Base-by-base conservation (phyloP, 1,140 invertebrate genomes). In the Acyrthosiphon pisum region DNA sequence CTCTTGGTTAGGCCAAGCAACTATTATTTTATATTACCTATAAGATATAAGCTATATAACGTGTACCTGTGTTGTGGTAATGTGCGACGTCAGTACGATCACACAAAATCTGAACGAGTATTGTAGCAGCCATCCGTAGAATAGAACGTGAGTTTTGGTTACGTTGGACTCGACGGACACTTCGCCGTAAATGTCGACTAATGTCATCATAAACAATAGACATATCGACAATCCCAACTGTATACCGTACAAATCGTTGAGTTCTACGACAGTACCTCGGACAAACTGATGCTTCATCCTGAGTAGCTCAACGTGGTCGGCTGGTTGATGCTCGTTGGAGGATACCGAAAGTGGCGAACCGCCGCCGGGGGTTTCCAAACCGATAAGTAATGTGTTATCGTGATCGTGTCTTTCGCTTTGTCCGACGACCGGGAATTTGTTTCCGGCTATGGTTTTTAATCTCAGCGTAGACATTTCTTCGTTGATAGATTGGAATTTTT, bases 101-200 rank as follows among this genome's bases (percentile, higher is more conserved):
- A 50, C 35, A 20, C 8, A 50, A 86, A 93, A 84, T 56, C 81
- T 93, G 35, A 86, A 93, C 6, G 9, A 56, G 48, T 93, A 93
- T 56, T 93, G 91, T 20, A 93, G 30, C 35, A 84, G 8, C 91
- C 91, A 93, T 26, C 81, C 91, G 14, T 93, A 93, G 18, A 93
- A 3, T n/a, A 93, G 60, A 30, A 86, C 20, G 18, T 50, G 9
- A 26, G 81, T 44, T 84, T 37, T 93, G 26, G 81, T 37, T 1
- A 35, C 23, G 23, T 30, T 26, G 8, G 41, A 44, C 6, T 86
- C 22, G 3, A 9, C 26, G 26, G 30, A 56, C 1, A 83, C 11
- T 86, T 56, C 35, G 1, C 46, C 46, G 14, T 93, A 93, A 46
- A 93, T 93, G 18, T 93, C 91, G 26, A 93, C 56, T 20, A 93